phyloP scores from a whole-genome alignment of 2,888 invertebrate species.

The Punctoribates punctum region DNA sequence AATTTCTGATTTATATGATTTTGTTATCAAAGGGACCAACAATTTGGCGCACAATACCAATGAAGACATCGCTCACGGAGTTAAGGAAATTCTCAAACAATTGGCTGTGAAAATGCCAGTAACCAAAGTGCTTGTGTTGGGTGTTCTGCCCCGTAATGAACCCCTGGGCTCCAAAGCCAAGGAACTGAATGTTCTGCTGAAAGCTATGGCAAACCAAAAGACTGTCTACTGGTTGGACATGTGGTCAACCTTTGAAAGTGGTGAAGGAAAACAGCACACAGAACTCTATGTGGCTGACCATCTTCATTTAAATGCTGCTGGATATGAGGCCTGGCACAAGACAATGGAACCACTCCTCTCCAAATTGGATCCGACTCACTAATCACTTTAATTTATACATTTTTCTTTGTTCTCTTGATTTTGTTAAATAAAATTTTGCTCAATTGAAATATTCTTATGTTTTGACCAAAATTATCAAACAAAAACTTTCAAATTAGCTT shows the following conservation, averaged over 20 bases:
- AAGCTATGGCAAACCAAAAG: neutral
- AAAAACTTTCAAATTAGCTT: no score
- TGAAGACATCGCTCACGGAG: neutral
- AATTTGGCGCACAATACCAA: no score
- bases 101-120: neutral
- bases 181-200: neutral
- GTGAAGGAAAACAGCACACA: neutral
- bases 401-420: no score
- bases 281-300: neutral
- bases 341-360: neutral
- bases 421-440: no score
- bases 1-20: no score
- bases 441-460: no score
- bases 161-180: neutral
- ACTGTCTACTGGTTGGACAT: constrained; percentile 26
- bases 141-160: constrained; percentile 13
- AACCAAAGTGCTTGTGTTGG: constrained; percentile 4
- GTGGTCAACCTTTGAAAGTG: neutral
- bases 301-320: constrained; percentile 1
- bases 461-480: no score
- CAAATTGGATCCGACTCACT: neutral
- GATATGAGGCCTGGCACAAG: constrained; percentile 24
- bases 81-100: constrained; percentile 4
- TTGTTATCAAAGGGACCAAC: neutral
- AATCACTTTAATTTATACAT: neutral